phyloP scores from a whole-genome alignment of 2,113 vertebrate genomes.

The Labrus mixtus region DNA sequence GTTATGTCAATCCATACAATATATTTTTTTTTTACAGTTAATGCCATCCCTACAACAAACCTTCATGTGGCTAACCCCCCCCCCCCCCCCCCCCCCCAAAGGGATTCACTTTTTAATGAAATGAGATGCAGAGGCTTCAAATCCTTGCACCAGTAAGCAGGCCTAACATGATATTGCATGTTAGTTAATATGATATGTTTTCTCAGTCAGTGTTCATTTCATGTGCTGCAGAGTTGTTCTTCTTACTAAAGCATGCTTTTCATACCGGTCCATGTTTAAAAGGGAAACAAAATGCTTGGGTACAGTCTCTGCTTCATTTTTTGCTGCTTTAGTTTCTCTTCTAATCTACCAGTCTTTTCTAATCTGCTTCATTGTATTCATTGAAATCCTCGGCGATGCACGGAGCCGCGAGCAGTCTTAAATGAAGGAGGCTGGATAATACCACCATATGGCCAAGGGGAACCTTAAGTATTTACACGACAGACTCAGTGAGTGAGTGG shows the following conservation, averaged over 20 bases:
- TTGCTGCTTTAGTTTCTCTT: constrained; percentile 12
- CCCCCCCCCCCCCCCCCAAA: neutral
- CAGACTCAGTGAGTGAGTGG: neutral
- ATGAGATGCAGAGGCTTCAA: neutral
- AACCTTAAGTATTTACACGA: constrained; percentile 50
- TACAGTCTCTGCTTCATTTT: neutral
- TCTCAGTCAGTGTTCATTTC: neutral
- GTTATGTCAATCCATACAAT: neutral
- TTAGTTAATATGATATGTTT: neutral
- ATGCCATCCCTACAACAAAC: neutral
- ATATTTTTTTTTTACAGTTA: neutral
- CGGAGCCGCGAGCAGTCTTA: constrained; percentile 32
- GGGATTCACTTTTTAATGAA: neutral
- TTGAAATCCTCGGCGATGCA: constrained; percentile 52
- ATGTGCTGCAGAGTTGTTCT: neutral
- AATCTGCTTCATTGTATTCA: constrained; percentile 57
- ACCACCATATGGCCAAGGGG: constrained; percentile 62
- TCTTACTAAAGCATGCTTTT: neutral
- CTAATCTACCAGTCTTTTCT: constrained; percentile 37
- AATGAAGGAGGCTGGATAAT: constrained; percentile 57
- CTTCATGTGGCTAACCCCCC: neutral
- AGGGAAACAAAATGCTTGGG: constrained; percentile 8
- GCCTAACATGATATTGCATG: neutral
- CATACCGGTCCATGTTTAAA: neutral
- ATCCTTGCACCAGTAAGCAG: neutral